Conservation (phyloP, 2,797 vertebrate species). For the Fratercula arctica region DNA sequence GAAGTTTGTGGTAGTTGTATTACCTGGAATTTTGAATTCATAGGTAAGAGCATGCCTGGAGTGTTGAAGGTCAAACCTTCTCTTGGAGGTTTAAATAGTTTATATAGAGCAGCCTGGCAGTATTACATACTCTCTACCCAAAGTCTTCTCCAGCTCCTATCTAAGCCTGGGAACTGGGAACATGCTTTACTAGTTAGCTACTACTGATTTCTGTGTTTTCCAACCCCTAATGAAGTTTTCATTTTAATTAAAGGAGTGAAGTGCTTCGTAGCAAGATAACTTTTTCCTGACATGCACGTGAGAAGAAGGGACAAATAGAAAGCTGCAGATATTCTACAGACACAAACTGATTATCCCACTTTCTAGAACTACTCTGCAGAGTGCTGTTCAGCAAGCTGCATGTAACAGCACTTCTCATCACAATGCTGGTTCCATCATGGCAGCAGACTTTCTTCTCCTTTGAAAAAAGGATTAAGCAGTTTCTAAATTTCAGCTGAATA, state of each 20-base stretch:
- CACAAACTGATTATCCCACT: neutral
- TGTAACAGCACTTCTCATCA: neutral
- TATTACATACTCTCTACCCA: neutral
- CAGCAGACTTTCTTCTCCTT: neutral
- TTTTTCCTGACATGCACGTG: neutral
- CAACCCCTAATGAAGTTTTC: neutral
- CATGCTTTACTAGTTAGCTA: neutral
- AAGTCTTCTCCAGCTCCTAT: neutral
- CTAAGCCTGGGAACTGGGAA: neutral
- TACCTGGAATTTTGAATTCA: neutral
- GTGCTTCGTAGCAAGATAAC: neutral
- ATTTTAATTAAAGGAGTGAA: neutral
- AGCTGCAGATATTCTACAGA: neutral
- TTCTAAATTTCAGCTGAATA: slow-evolving; percentile 32
- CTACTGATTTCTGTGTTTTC: neutral
- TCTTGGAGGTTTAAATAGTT: slow-evolving; percentile 6
- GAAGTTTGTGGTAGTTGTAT: neutral
- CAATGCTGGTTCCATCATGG: neutral
- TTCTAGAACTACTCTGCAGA: neutral
- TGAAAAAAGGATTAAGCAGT: neutral
- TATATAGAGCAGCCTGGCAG: neutral
- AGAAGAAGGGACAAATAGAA: neutral
- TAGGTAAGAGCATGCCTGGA: neutral
- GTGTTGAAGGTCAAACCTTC: neutral
- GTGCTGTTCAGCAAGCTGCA: neutral